These are phyloP conservation scores for Amblyornis subalaris DNA, from an alignment of 2,113 vertebrate species.

Conservation along the genomic window DNA sequence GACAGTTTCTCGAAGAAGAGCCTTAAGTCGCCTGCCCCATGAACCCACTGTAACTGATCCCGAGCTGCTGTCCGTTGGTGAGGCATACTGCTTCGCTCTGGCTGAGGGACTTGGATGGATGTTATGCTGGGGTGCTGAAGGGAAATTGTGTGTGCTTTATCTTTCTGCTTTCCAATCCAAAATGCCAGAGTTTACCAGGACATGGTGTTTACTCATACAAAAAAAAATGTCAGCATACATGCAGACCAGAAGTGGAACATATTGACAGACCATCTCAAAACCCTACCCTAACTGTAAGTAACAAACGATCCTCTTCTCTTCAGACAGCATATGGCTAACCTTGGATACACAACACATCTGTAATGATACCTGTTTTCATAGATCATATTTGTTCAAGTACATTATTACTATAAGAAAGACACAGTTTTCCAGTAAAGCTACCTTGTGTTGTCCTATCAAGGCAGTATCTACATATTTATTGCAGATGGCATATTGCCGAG, in stretches of 20 bases:
- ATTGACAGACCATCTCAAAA: background rate
- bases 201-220: background rate
- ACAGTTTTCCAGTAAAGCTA: slow-evolving; percentile 21
- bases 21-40: background rate
- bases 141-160: background rate
- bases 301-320: background rate
- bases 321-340: background rate
- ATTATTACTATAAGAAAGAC: background rate
- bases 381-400: background rate
- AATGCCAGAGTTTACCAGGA: background rate
- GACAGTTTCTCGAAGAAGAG: background rate
- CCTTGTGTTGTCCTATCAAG: background rate
- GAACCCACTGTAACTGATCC: background rate
- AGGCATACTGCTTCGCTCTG: background rate
- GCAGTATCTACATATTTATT: background rate
- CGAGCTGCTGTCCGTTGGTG: background rate
- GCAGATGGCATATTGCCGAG: background rate
- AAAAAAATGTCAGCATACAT: background rate
- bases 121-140: background rate
- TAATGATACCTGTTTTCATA: background rate
- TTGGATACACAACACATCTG: background rate
- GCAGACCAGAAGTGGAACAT: background rate
- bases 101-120: background rate
- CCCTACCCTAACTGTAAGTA: background rate
- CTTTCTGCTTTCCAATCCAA: background rate